Evolutionary conservation across 2,888 invertebrate genomes (phyloP), one percentile per base, ranked within the genome.

Genomic region (Volucella zonaria): DNA sequence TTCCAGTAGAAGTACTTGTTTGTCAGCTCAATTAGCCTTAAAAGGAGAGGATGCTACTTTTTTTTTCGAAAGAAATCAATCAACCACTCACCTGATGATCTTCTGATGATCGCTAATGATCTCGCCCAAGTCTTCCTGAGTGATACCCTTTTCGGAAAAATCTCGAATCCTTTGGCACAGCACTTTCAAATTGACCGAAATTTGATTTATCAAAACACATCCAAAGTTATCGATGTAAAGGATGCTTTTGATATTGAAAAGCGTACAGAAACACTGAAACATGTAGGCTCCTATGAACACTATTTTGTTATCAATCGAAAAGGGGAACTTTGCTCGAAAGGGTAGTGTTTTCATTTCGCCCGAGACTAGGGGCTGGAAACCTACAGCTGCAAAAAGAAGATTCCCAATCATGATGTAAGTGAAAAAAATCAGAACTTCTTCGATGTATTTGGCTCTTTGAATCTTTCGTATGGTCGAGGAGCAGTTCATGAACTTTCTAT

Each of bases 91-190:
- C 90, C 77, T 74, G 11, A 91, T 91, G 14, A 91, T 87, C 42
- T 88, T 87, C 82, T 90, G 90, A 88, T 91, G 90, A 42, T 88
- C 89, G 14, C 80, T 58, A 0, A 91, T 77, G 2, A 88, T 67
- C 8, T 81, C 78, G 3, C 88, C 70, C 42, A 91, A 86, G 8
- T 89, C 87, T 0, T 49, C n/a, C 40, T 86, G 87, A 43, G 2
- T 67, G 61, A 80, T 58, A 9, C 51, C 70, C 8, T 10, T 58
- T 2, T n/a, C 56, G 0, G 88, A 86, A 77, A 89, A 54, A 3
- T 88, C 87, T 1, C 87, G 77, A 2, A 90, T 78, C 47, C 87
- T 88, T n/a, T 89, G 76, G 62, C 89, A 89, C 2, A 91, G 86
- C 1, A 90, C 87, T 67, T 88, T 89, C 40, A 91, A 87, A 70